Evolutionary conservation across 2,888 invertebrate genomes (phyloP).

Genomic region (Volucella inanis): DNA sequence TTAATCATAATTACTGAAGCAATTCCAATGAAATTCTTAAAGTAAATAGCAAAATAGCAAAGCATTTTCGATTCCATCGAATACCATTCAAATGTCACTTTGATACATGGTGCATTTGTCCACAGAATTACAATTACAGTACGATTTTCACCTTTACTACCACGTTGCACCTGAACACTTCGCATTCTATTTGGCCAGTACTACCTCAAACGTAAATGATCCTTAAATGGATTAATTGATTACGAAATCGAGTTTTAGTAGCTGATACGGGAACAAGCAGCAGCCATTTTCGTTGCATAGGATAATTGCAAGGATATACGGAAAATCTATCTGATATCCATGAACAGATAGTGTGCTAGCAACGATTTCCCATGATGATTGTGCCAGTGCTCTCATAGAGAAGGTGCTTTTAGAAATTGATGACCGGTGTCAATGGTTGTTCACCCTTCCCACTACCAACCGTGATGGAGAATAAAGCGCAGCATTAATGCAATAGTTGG

Average conservation of each 20-base stretch:
- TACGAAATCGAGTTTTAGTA: slow-evolving; percentile 33
- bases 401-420: slow-evolving; percentile 45
- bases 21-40: no score
- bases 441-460: neutral
- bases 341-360: slow-evolving; percentile 38
- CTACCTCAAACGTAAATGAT: slow-evolving; percentile 43
- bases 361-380: slow-evolving; percentile 46
- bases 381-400: slow-evolving; percentile 4
- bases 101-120: slow-evolving; percentile 5
- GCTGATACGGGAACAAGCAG: neutral
- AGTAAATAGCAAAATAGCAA: neutral
- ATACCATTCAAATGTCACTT: neutral
- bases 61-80: neutral
- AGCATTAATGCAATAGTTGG: slow-evolving; percentile 32
- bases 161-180: slow-evolving; percentile 5
- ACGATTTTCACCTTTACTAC: neutral
- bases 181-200: slow-evolving; percentile 29
- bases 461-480: slow-evolving; percentile 10
- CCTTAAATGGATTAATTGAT: slow-evolving; percentile 58
- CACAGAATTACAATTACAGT: slow-evolving; percentile 15
- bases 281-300: slow-evolving; percentile 12
- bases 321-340: slow-evolving; percentile 7
- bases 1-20: no score
- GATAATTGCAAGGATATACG: slow-evolving; percentile 20
- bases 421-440: slow-evolving; percentile 35